These are phyloP conservation scores for Lithophane socia DNA, from an alignment of 2,888 invertebrate genomes.

Conservation along the genomic window DNA sequence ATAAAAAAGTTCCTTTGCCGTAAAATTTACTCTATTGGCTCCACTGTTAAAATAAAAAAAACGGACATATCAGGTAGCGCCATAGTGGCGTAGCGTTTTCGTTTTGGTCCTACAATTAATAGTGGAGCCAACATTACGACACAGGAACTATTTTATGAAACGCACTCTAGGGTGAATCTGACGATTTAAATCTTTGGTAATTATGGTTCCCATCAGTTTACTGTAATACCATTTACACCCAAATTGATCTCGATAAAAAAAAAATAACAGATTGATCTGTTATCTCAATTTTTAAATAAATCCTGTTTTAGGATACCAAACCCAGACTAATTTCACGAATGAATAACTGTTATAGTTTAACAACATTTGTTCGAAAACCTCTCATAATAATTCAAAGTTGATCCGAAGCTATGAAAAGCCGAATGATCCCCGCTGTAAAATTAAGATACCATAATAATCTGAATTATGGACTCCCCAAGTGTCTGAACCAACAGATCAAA, in stretches of 20 bases:
- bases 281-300: conserved; percentile 1
- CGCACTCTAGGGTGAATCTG: neutral
- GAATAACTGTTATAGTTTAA: conserved; percentile 34
- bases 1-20: no score
- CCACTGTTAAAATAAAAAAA: no score
- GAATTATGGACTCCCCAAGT: conserved; percentile 53
- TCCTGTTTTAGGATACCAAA: neutral
- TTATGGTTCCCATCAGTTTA: neutral
- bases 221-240: neutral
- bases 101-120: no score
- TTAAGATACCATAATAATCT: conserved; percentile 61
- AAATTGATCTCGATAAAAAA: neutral
- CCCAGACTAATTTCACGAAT: conserved; percentile 26
- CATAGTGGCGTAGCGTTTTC: no score
- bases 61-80: no score
- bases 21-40: no score
- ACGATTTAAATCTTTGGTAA: neutral
- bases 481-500: conserved; percentile 63
- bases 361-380: conserved; percentile 22
- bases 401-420: conserved; percentile 33
- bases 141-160: no score
- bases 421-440: conserved; percentile 56
- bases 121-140: no score
- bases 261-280: neutral
- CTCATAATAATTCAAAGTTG: conserved; percentile 32